Base-by-base conservation (phyloP, 2,888 invertebrate genomes). In the Agonopterix heracliana region DNA sequence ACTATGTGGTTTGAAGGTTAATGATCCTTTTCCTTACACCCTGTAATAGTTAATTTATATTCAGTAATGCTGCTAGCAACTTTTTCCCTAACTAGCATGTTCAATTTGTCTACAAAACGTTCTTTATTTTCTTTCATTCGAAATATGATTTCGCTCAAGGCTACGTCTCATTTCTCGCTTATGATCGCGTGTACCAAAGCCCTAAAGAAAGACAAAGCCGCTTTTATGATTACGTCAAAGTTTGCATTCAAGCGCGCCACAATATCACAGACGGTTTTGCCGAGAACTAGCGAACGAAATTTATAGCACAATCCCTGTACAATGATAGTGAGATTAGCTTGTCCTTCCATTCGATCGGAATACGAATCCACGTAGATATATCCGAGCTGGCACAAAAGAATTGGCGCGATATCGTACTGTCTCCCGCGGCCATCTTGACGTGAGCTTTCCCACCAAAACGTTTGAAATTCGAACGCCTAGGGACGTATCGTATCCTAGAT, bases 341-440 rank as follows among this genome's bases (percentile, higher is more conserved):
- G 79, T 82, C 81, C 74, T 76, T 76, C 78, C 73, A 71, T 77
- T 76, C 73, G 68, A 61, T 64, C 56, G 62, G 75, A 78, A 81
- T 76, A 77, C 70, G 70, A 68, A 71, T 71, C 67, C 73, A 63
- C 61, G 63, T 66, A 78, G 75, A 80, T 78, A 79, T 77, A 78
- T 80, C 71, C 72, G 69, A 68, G 66, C 62, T 79, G 75, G 77
- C 77, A 76, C 78, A 77, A 81, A 87, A 85, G 85, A 83, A 87
- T 84, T 81, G 85, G 79, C 67, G 79, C 75, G 78, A 78, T 83
- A 83, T 82, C 82, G 77, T 59, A 59, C 68, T 70, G 72, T 71
- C 73, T 65, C 60, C 64, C 67, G 68, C 56, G 74, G 70, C 79
- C 83, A 82, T 82, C 75, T 81, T 81, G 77, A 66, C 71, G 66